These are phyloP conservation scores for Athripsodes cinereus DNA, from an alignment of 2,888 invertebrate species.

Conservation along the genomic window DNA sequence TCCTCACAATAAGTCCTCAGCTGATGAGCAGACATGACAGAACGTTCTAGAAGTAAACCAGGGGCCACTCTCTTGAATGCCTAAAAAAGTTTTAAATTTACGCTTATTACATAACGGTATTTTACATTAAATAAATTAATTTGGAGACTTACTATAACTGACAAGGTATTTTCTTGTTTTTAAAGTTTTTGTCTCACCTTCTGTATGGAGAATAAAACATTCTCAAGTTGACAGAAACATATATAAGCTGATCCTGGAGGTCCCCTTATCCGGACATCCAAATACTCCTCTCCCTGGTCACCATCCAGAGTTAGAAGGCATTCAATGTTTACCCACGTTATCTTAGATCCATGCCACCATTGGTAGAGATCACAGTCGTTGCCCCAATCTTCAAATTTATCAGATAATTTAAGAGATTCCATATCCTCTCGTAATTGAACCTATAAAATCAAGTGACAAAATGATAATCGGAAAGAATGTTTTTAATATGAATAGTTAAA, in stretches of 20 bases:
- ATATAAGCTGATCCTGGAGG: constrained; percentile 49
- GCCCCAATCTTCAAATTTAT: constrained; percentile 38
- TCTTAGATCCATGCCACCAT: constrained; percentile 66
- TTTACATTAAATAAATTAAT: too few species aligned
- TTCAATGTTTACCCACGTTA: constrained; percentile 62
- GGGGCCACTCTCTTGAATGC: constrained; percentile 60
- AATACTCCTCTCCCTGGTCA: constrained; percentile 42
- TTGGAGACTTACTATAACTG: too few species aligned
- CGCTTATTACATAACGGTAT: too few species aligned
- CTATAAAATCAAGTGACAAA: constrained; percentile 31
- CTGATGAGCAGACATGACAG: constrained; percentile 57
- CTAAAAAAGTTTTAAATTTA: constrained; percentile 39
- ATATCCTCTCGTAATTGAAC: constrained; percentile 53
- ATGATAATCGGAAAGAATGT: neutral
- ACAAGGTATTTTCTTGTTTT: neutral
- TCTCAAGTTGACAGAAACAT: constrained; percentile 65
- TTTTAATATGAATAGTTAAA: too few species aligned
- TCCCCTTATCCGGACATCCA: constrained; percentile 63
- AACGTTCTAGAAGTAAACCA: constrained; percentile 58
- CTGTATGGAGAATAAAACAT: constrained; percentile 57
- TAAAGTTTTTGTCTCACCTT: constrained; percentile 36
- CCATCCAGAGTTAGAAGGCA: constrained; percentile 59
- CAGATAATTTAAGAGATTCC: constrained; percentile 40
- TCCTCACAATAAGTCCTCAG: constrained; percentile 40
- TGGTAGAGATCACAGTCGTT: constrained; percentile 63